A percentile compares a stretch with the other conserved stretches of the same genome.
Evolutionary conservation across 1,140 invertebrate species (phyloP).

Genomic region (Pentalonia nigronervosa): DNA sequence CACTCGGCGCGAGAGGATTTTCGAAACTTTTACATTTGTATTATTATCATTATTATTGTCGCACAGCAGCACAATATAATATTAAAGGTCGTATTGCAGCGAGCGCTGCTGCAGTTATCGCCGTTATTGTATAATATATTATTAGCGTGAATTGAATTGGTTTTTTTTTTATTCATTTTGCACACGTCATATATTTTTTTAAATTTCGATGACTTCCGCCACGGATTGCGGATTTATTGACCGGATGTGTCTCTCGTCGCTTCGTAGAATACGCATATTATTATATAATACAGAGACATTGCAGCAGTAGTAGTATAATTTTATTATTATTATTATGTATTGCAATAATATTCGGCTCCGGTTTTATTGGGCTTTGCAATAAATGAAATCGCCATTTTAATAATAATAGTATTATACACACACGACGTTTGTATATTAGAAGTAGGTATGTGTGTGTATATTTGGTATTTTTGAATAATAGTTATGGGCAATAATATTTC

Average conservation of each 20-base stretch:
- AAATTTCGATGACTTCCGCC: background rate
- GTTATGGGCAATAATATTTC: slow-evolving; percentile 38
- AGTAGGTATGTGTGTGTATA: background rate
- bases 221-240: slow-evolving; percentile 28
- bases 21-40: slow-evolving; percentile 46
- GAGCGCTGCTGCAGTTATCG: background rate
- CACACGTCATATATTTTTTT: slow-evolving; percentile 39
- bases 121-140: background rate
- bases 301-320: background rate
- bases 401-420: background rate
- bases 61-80: too few species aligned
- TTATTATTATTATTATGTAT: background rate
- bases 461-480: slow-evolving; percentile 45
- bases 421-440: background rate
- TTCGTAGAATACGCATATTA: background rate
- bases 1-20: slow-evolving; percentile 17
- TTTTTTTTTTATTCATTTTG: slow-evolving; percentile 22
- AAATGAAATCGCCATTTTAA: slow-evolving; percentile 21
- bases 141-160: background rate
- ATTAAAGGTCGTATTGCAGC: background rate
- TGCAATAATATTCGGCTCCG: slow-evolving; percentile 1
- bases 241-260: background rate
- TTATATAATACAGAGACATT: background rate
- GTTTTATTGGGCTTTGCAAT: slow-evolving; percentile 24
- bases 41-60: background rate